phyloP scores from a whole-genome alignment of 2,888 invertebrate species.

The Andrena trimmerana region DNA sequence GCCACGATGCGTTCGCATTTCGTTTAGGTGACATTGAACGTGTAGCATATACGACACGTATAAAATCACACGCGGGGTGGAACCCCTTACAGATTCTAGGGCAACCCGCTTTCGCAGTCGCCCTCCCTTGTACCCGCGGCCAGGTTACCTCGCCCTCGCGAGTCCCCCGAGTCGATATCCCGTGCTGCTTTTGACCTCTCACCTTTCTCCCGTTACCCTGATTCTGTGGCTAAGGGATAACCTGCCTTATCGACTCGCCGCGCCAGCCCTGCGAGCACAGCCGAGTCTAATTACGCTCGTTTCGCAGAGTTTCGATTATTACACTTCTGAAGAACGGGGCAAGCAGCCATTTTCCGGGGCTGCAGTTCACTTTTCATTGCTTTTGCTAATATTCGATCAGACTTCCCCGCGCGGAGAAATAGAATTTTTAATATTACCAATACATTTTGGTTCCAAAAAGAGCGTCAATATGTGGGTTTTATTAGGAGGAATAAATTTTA shows the following conservation, averaged over 20 bases:
- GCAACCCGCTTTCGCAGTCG: conserved; percentile 65
- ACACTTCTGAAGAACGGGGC: neutral
- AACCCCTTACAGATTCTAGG: conserved; percentile 68
- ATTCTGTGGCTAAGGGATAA: conserved; percentile 55
- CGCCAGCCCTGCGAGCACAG: neutral
- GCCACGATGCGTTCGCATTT: conserved; percentile 32
- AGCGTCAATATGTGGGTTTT: too few species aligned
- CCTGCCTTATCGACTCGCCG: conserved; percentile 62
- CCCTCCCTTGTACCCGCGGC: conserved; percentile 58
- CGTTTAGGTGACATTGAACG: conserved; percentile 49
- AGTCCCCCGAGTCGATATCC: conserved; percentile 79
- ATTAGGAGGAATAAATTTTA: too few species aligned
- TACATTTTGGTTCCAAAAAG: too few species aligned
- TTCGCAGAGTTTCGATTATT: neutral
- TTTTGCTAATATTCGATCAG: too few species aligned
- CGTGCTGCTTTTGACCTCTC: conserved; percentile 79
- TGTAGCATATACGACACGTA: conserved; percentile 43
- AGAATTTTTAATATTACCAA: neutral
- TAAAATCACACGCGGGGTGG: conserved; percentile 61
- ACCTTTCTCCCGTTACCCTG: conserved; percentile 74
- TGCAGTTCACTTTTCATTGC: too few species aligned
- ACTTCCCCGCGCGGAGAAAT: neutral
- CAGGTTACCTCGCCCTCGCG: conserved; percentile 70
- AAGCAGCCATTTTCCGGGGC: too few species aligned
- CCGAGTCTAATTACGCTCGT: neutral